Conservation (phyloP, 2,113 vertebrate species). For the Scopus umbretta region DNA sequence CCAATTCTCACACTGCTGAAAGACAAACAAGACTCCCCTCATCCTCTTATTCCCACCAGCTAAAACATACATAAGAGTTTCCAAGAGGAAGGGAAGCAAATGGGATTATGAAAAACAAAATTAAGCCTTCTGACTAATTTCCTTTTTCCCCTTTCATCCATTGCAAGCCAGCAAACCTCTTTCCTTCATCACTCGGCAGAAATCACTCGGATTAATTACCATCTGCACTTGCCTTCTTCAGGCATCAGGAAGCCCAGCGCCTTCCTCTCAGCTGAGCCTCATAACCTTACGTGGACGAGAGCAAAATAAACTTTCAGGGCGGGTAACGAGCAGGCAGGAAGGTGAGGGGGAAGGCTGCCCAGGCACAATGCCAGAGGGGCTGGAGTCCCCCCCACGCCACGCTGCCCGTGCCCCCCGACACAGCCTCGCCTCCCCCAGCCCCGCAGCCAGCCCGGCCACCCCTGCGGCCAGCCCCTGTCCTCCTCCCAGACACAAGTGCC, state of each 20-base stretch:
- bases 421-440: accelerated
- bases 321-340: background rate
- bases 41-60: background rate
- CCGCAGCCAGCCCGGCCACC: background rate
- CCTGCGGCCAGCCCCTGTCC: accelerated
- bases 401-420: accelerated
- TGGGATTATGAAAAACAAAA: background rate
- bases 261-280: background rate
- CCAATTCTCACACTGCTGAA: background rate
- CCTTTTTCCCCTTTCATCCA: background rate
- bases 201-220: background rate
- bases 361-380: accelerated
- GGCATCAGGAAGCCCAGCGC: accelerated
- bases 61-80: background rate
- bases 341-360: background rate
- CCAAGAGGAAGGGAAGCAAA: background rate
- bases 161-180: background rate
- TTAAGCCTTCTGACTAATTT: background rate
- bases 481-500: accelerated
- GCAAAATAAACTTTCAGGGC: background rate
- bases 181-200: background rate
- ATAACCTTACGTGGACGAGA: accelerated
- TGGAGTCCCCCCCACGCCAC: accelerated
- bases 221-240: background rate
- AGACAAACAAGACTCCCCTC: background rate